These are phyloP conservation scores for Hyposoter didymator DNA, from an alignment of 2,888 invertebrate species.

Conservation along the genomic window DNA sequence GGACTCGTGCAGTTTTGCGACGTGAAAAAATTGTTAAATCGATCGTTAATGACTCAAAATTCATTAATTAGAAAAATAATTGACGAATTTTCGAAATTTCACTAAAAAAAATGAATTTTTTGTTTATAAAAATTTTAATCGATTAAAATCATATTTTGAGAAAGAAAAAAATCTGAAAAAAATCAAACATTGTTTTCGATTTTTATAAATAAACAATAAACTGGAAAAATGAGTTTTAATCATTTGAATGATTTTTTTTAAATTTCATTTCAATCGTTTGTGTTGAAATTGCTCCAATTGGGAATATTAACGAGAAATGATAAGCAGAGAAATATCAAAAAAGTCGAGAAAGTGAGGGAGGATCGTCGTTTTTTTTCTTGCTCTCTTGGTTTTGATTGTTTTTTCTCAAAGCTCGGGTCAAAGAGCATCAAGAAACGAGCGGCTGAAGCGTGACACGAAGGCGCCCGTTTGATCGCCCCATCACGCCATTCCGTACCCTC, in stretches of 20 bases:
- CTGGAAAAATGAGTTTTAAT: neutral
- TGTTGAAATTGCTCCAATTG: constrained; percentile 41
- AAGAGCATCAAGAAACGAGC: constrained; percentile 70
- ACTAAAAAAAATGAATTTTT: neutral
- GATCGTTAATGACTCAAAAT: neutral
- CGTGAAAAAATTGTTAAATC: neutral
- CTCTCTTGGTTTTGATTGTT: neutral
- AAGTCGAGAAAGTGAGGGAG: constrained; percentile 12
- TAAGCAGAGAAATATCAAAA: constrained; percentile 9
- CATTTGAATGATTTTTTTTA: neutral
- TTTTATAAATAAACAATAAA: neutral
- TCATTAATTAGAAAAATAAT: neutral
- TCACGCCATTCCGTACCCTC: constrained; percentile 73
- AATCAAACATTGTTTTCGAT: neutral
- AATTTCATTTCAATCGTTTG: neutral
- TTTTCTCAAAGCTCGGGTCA: constrained; percentile 62
- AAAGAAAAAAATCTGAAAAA: no score
- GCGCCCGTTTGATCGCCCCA: constrained; percentile 68
- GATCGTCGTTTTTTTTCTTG: neutral
- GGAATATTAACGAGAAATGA: neutral
- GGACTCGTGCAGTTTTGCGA: neutral
- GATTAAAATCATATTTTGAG: neutral
- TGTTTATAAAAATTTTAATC: neutral
- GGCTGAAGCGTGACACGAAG: constrained; percentile 64
- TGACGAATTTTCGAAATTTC: neutral